A percentile compares a stretch with the other conserved stretches of the same genome.
phyloP scores from a whole-genome alignment of 2,113 vertebrate genomes.

The Onychostruthus taczanowskii region DNA sequence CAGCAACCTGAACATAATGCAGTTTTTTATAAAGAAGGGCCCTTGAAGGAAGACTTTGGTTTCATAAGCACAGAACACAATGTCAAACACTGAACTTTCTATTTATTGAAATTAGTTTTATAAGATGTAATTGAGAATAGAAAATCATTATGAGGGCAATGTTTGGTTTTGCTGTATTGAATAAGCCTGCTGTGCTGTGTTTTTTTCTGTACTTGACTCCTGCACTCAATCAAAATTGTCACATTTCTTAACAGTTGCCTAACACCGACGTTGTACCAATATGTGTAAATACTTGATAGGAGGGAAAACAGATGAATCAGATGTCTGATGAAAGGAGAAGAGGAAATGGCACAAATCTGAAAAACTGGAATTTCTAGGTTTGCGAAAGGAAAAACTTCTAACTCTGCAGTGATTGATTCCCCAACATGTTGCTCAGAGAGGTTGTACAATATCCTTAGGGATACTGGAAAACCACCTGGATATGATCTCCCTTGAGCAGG shows the following conservation, averaged over 20 bases:
- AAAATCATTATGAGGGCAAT: background rate
- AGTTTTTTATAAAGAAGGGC: background rate
- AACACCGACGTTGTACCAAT: fast-evolving
- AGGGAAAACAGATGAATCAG: background rate
- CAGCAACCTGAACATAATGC: background rate
- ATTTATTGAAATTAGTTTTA: background rate
- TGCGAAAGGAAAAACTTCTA: background rate
- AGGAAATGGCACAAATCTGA: background rate
- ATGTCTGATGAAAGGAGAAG: background rate
- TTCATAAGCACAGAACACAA: background rate
- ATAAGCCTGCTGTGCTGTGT: background rate
- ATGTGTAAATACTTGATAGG: background rate
- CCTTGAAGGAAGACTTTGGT: background rate
- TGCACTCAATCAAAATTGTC: background rate
- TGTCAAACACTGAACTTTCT: background rate
- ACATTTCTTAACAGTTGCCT: background rate
- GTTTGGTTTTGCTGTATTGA: background rate
- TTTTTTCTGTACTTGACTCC: background rate
- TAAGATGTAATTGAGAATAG: background rate
- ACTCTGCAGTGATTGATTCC: background rate
- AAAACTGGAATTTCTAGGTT: background rate
- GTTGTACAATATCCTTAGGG: background rate
- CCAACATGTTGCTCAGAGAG: fast-evolving
- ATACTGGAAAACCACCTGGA: background rate
- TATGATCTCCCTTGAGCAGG: background rate